Evolutionary conservation across 2,888 invertebrate species (phyloP).

Genomic region (Pristionchus entomophagus): DNA sequence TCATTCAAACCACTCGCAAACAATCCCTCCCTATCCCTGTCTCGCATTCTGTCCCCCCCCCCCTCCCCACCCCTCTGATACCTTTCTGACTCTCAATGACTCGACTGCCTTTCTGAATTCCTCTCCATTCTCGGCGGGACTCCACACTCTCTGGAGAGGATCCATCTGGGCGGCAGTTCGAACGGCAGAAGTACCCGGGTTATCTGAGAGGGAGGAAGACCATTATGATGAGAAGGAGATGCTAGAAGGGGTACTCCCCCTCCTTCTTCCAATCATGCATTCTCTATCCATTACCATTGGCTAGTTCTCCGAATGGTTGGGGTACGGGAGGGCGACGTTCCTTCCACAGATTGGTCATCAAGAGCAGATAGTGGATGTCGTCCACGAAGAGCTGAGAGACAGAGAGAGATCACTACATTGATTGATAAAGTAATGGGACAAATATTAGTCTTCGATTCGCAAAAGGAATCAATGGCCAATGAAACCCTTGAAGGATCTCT

Average conservation of each 20-base stretch:
- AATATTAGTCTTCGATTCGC: too few species aligned
- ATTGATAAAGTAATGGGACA: too few species aligned
- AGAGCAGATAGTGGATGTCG: slow-evolving; percentile 93
- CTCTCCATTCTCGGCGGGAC: slow-evolving; percentile 70
- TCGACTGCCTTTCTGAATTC: slow-evolving; percentile 78
- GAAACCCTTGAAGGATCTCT: too few species aligned
- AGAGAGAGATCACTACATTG: not conserved
- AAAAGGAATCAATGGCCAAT: too few species aligned
- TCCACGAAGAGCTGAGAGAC: slow-evolving; percentile 85
- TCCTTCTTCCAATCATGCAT: too few species aligned
- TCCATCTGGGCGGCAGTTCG: slow-evolving; percentile 11
- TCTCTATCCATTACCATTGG: too few species aligned
- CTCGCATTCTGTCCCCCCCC: not conserved
- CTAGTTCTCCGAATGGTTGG: slow-evolving; percentile 80
- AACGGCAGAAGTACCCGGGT: not conserved
- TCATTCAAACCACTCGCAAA: not conserved
- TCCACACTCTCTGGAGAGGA: slow-evolving; percentile 31
- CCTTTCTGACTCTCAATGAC: slow-evolving; percentile 54
- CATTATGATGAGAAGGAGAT: too few species aligned
- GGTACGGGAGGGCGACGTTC: slow-evolving; percentile 88
- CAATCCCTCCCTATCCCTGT: not conserved
- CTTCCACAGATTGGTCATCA: slow-evolving; percentile 96
- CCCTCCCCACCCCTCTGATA: not conserved
- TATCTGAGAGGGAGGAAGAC: slow-evolving; percentile 20
- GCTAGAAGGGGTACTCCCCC: too few species aligned